A percentile compares a stretch with the other conserved stretches of the same genome.
These are phyloP conservation scores for Ispidina picta DNA, from an alignment of 2,797 vertebrate species.

Conservation along the genomic window DNA sequence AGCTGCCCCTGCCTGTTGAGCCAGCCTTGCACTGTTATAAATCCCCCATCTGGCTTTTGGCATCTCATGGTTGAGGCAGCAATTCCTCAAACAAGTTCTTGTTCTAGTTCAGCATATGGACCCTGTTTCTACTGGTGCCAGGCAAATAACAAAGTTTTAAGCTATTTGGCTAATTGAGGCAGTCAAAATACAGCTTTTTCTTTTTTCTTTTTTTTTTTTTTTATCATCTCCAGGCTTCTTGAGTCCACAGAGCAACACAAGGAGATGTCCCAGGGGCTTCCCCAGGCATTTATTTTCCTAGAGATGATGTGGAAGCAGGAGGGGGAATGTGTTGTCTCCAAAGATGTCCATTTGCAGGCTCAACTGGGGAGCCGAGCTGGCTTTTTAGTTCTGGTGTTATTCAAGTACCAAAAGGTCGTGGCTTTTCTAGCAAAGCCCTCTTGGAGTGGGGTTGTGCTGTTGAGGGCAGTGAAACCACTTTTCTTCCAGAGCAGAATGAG, in stretches of 20 bases:
- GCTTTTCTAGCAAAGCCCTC: background rate
- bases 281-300: background rate
- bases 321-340: background rate
- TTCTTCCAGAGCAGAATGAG: background rate
- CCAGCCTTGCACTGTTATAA: constrained; percentile 2
- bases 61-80: constrained; percentile 28
- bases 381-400: background rate
- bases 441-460: background rate
- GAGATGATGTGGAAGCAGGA: rapidly evolving
- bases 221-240: background rate
- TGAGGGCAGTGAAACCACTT: background rate
- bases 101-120: constrained; percentile 61
- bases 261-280: background rate
- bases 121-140: constrained; percentile 33
- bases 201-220: background rate
- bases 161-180: constrained; percentile 34
- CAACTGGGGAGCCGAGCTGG: background rate
- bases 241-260: background rate
- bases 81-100: constrained; percentile 46
- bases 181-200: background rate
- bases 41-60: constrained; percentile 66
- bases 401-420: background rate
- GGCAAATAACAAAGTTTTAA: constrained; percentile 52
- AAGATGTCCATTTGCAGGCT: background rate
- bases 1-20: constrained; percentile 34